These are phyloP conservation scores for Puma concolor DNA, from an alignment of 2,113 vertebrate genomes.

Conservation along the genomic window DNA sequence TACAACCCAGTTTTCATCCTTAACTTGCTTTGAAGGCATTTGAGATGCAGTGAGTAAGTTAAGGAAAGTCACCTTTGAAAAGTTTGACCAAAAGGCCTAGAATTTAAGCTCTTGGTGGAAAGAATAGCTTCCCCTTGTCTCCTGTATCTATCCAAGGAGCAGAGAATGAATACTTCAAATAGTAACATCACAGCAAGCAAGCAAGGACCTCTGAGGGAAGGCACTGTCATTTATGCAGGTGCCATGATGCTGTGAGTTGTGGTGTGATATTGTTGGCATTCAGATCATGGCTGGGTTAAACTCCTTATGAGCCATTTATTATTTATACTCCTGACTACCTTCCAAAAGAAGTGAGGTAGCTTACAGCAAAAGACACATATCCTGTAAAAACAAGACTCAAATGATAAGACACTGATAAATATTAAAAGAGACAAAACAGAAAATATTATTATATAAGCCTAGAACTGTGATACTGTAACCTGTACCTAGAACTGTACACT, in stretches of 20 bases:
- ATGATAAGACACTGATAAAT: background rate
- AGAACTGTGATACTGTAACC: background rate
- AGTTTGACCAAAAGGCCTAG: background rate
- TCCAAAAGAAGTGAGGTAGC: background rate
- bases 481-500: too few relatives aligned
- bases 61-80: background rate
- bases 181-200: background rate
- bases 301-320: background rate
- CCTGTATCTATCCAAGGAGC: background rate
- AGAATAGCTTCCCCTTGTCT: background rate
- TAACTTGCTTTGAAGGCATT: background rate
- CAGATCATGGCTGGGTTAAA: background rate
- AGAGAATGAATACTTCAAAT: background rate
- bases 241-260: too few relatives aligned
- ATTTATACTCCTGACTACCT: background rate
- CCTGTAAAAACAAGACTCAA: background rate
- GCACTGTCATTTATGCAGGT: rapidly evolving
- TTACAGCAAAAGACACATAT: background rate
- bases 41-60: background rate
- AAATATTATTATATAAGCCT: background rate
- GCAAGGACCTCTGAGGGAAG: background rate
- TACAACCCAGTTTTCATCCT: background rate
- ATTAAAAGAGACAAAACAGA: background rate
- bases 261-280: background rate
- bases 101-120: background rate